phyloP scores from a whole-genome alignment of 1,140 invertebrate genomes.

The Orius insidiosus region DNA sequence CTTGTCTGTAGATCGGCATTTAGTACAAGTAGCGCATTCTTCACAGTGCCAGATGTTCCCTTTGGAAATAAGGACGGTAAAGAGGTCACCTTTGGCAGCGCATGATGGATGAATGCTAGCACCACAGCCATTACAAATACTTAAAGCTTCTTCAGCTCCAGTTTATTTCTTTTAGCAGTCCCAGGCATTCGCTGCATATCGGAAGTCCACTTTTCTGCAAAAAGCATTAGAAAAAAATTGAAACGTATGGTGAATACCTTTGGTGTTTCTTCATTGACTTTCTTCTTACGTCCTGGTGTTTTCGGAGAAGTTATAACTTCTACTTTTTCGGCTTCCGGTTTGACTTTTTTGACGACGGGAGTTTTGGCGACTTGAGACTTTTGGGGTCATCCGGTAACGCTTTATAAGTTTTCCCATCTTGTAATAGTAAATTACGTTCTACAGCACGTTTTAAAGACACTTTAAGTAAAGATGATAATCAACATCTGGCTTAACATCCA shows the following conservation, averaged over 20 bases:
- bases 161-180: constrained; percentile 46
- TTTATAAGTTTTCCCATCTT: constrained; percentile 42
- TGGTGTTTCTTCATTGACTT: constrained; percentile 6
- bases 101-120: constrained; percentile 65
- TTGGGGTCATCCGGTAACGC: background rate
- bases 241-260: constrained; percentile 6
- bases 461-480: constrained; percentile 50
- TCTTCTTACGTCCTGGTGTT: background rate
- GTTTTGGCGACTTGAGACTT: background rate
- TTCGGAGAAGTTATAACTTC: background rate
- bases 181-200: constrained; percentile 69
- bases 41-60: constrained; percentile 68
- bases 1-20: constrained; percentile 29
- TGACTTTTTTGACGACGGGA: background rate
- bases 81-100: constrained; percentile 42
- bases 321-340: constrained; percentile 3
- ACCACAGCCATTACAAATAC: constrained; percentile 64
- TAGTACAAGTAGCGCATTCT: constrained; percentile 61
- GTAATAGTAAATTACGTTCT: constrained; percentile 47
- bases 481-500: constrained; percentile 46
- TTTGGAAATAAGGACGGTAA: constrained; percentile 35
- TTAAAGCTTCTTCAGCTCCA: constrained; percentile 44
- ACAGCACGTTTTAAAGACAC: constrained; percentile 59
- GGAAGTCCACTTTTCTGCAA: constrained; percentile 32
- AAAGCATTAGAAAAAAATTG: background rate